Percentiles rank a stretch among this genome's conserved stretches.
These are phyloP conservation scores for Portevinia maculata DNA, from an alignment of 2,888 invertebrate genomes.

Conservation along the genomic window DNA sequence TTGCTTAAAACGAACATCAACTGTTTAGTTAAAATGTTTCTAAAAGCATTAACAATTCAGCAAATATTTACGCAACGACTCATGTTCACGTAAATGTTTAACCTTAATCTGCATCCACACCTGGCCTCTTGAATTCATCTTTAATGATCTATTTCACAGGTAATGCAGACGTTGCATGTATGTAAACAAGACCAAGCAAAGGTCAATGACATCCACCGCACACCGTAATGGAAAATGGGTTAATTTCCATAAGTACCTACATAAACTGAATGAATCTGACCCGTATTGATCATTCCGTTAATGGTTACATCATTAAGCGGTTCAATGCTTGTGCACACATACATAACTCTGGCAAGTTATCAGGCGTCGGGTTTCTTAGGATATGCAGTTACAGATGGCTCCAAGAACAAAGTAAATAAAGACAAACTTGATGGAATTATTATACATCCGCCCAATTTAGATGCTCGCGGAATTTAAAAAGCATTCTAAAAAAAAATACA, in stretches of 20 bases:
- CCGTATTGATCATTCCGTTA: slow-evolving; percentile 18
- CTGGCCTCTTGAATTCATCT: no score
- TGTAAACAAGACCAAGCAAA: background rate
- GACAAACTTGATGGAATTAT: background rate
- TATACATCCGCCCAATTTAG: background rate
- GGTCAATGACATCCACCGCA: background rate
- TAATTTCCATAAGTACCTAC: background rate
- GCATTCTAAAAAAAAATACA: no score
- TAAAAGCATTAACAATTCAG: no score
- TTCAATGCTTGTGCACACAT: background rate
- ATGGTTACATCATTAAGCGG: slow-evolving; percentile 38
- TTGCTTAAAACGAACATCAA: no score
- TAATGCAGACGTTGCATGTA: background rate
- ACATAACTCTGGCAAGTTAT: slow-evolving; percentile 6
- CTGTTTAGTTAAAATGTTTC: background rate
- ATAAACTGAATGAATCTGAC: background rate
- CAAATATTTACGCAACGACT: no score
- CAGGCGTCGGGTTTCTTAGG: slow-evolving; percentile 31
- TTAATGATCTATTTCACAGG: no score
- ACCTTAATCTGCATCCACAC: no score
- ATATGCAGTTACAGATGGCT: background rate
- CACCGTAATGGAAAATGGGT: background rate
- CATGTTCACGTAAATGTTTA: no score
- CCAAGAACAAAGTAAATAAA: background rate
- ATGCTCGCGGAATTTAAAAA: background rate